phyloP scores from a whole-genome alignment of 2,888 invertebrate genomes.

The Parnassius smintheus region DNA sequence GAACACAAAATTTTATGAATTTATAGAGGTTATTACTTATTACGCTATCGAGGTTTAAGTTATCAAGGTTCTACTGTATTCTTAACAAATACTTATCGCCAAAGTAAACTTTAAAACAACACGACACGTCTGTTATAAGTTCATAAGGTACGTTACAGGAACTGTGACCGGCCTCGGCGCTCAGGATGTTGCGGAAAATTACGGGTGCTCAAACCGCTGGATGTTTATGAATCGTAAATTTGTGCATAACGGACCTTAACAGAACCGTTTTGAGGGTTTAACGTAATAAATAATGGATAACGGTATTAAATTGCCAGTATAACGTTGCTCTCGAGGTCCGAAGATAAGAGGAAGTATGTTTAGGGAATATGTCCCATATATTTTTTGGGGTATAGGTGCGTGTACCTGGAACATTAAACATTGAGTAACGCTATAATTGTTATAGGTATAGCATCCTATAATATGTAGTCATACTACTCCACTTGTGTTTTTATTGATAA shows the following conservation, averaged over 20 bases:
- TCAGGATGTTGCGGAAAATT: constrained; percentile 42
- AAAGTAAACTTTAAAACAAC: background rate
- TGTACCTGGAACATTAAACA: no score
- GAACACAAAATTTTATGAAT: no score
- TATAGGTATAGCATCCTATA: no score
- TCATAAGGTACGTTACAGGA: background rate
- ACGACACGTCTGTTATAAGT: background rate
- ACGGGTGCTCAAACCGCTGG: constrained; percentile 40
- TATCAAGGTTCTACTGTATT: no score
- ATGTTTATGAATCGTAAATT: constrained; percentile 61
- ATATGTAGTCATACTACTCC: no score
- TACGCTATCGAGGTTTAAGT: no score
- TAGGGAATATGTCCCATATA: background rate
- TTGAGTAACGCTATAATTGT: no score
- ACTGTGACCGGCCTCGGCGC: background rate
- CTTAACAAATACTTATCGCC: no score
- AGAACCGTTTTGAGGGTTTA: constrained; percentile 49
- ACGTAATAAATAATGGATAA: constrained; percentile 56
- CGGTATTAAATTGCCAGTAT: constrained; percentile 49
- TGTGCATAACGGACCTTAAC: constrained; percentile 50
- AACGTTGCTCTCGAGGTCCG: constrained; percentile 41
- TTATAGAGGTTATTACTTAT: no score
- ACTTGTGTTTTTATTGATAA: no score
- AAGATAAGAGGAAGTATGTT: background rate
- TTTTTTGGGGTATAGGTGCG: no score